A percentile compares a stretch with the other conserved stretches of the same genome.
phyloP scores from a whole-genome alignment of 2,797 vertebrate species.

The Propithecus perrieri region DNA sequence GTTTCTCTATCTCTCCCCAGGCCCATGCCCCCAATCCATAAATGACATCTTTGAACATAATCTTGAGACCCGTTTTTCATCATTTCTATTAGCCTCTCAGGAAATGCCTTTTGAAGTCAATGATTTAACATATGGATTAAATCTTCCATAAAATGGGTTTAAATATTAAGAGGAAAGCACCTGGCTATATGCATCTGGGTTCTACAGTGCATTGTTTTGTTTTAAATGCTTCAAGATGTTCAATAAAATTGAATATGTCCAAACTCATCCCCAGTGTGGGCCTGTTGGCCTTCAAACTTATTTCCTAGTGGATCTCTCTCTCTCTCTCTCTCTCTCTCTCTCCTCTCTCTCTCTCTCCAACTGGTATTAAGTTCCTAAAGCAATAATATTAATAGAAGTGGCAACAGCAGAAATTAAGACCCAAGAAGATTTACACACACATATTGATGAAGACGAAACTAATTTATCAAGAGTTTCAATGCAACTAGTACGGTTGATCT shows the following conservation, averaged over 20 bases:
- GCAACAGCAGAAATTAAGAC: constrained; percentile 39
- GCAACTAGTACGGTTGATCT: neutral
- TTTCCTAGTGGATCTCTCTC: neutral
- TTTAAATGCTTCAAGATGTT: constrained; percentile 77
- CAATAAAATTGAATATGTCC: constrained; percentile 53
- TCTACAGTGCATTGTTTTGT: constrained; percentile 28
- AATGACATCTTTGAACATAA: constrained; percentile 64
- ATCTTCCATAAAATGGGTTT: constrained; percentile 73
- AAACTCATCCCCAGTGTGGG: neutral
- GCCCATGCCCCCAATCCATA: neutral
- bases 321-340: neutral
- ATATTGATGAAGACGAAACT: neutral
- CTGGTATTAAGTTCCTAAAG: neutral
- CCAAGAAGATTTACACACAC: neutral
- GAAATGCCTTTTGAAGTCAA: constrained; percentile 67
- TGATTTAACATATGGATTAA: constrained; percentile 70
- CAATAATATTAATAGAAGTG: neutral
- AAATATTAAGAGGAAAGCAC: constrained; percentile 64
- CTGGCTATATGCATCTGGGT: constrained; percentile 60
- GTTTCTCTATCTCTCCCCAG: neutral
- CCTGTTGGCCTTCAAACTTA: neutral
- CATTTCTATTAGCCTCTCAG: constrained; percentile 41
- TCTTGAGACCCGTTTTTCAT: constrained; percentile 57
- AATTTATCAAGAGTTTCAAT: neutral
- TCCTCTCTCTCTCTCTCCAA: neutral